Evolutionary conservation across 2,888 invertebrate genomes (phyloP).

Genomic region (Hemistola chrysoprasaria): DNA sequence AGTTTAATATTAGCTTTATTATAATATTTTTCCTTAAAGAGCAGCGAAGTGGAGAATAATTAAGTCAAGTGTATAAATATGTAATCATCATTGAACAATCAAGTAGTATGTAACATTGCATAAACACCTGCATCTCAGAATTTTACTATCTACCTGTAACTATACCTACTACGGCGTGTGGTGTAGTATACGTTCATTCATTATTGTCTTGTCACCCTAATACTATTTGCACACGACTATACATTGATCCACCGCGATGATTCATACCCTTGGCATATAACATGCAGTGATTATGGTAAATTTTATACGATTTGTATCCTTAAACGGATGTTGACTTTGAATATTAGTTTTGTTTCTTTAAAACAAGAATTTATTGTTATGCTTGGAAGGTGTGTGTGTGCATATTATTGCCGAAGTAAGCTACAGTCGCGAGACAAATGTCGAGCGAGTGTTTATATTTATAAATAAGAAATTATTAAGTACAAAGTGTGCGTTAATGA

Average conservation of each 20-base stretch:
- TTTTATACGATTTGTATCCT: slow-evolving; percentile 34
- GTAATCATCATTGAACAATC: slow-evolving; percentile 59
- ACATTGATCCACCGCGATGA: slow-evolving; percentile 44
- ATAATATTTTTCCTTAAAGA: slow-evolving; percentile 28
- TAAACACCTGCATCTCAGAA: slow-evolving; percentile 49
- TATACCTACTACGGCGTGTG: slow-evolving; percentile 27
- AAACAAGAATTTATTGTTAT: too few species aligned
- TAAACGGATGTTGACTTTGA: slow-evolving; percentile 27
- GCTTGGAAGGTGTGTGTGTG: slow-evolving; percentile 11
- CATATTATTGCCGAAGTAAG: too few species aligned
- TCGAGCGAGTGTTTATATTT: too few species aligned
- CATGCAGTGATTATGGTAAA: slow-evolving; percentile 30
- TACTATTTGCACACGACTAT: slow-evolving; percentile 42
- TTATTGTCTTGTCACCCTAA: slow-evolving; percentile 47
- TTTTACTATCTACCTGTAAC: slow-evolving; percentile 31
- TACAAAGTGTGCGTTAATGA: slow-evolving; percentile 44
- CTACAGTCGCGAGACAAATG: too few species aligned
- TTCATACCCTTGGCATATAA: slow-evolving; percentile 42
- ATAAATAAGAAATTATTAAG: slow-evolving; percentile 29
- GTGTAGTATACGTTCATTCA: slow-evolving; percentile 34
- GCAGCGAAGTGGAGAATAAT: slow-evolving; percentile 19
- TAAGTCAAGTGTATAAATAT: slow-evolving; percentile 38
- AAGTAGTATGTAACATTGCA: slow-evolving; percentile 63
- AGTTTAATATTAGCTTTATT: slow-evolving; percentile 27
- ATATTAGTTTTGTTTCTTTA: too few species aligned